Conservation (phyloP, 2,797 vertebrate species). For the Buphagus erythrorhynchus region DNA sequence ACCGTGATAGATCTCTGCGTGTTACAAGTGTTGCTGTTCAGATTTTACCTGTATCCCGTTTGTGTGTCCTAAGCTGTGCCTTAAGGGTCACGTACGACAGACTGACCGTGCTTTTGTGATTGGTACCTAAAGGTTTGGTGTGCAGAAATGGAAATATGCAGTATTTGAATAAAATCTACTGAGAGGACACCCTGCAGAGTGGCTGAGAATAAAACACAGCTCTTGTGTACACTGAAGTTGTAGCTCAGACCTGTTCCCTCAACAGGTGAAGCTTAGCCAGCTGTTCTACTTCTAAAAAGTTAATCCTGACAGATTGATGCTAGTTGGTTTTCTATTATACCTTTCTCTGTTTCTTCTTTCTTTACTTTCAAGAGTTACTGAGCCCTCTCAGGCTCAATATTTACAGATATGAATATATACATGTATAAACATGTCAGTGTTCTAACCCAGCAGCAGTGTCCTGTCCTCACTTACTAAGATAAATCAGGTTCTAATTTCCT, state of each 20-base stretch:
- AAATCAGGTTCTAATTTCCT: not conserved
- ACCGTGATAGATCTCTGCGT: not conserved
- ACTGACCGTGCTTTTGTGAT: not conserved
- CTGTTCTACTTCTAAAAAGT: not conserved
- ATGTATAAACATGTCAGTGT: not conserved
- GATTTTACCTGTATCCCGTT: not conserved
- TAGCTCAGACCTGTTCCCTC: not conserved
- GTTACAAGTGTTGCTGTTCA: not conserved
- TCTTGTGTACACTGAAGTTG: not conserved
- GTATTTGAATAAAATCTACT: not conserved
- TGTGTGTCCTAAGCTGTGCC: not conserved
- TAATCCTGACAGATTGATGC: not conserved
- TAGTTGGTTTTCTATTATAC: rapidly evolving
- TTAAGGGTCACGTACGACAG: not conserved
- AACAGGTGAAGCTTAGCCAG: not conserved
- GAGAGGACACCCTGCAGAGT: not conserved
- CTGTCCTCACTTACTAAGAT: not conserved
- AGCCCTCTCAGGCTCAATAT: not conserved
- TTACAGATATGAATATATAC: not conserved
- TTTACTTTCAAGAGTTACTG: not conserved
- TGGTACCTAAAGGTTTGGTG: not conserved
- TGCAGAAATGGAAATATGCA: not conserved
- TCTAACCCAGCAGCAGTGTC: not conserved
- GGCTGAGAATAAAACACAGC: not conserved
- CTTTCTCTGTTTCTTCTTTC: not conserved